Base-by-base conservation (phyloP, 1,140 invertebrate genomes). In the Pseudoatta argentina region DNA sequence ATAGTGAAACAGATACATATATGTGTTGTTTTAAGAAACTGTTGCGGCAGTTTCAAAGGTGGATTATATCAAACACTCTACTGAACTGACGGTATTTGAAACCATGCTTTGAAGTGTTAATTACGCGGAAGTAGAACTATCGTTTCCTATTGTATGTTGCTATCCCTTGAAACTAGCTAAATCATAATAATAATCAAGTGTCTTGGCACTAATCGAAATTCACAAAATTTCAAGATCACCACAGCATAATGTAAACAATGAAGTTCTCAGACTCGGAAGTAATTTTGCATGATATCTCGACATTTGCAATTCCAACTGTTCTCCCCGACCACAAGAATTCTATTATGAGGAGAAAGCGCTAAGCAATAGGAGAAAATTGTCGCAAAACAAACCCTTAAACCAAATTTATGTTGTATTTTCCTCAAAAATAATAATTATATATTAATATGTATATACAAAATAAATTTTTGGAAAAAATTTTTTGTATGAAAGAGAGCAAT, bases 291-390 rank as follows among this genome's bases (percentile, higher is more conserved):
- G 69, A 72, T n/a, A 61, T 82, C 72, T 55, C 69, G 73, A 83
- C 77, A 78, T 67, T 76, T 53, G 73, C 61, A 77, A 30, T 78
- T 83, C 48, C 7, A 21, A 53, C 2, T 78, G 64, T 48, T 78
- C 14, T 24, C 7, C 21, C 1, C 0, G 30, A 85, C 73, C 82
- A 21, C 82, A 78, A 85, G 30, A 78, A 85, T 16, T 85, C 27
- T 55, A 18, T 83, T 61, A 87, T 64, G 64, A 24, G 76, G 72
- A 87, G 61, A 69, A 57, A 69, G 39, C 69, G 51, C 89, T 89
- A 85, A 89, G 79, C 71, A 89, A 90, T 69, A 63, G 24, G 39
- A 71, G 48, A 64, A 79, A 89, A 89, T 85, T 87, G 88, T 90
- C 89, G 69, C 86, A 72, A 39, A 39, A 39, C 34, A 39, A 7